Evolutionary conservation across 2,113 vertebrate species (phyloP), one percentile per base, ranked within the genome.

Genomic region (Microcebus murinus): DNA sequence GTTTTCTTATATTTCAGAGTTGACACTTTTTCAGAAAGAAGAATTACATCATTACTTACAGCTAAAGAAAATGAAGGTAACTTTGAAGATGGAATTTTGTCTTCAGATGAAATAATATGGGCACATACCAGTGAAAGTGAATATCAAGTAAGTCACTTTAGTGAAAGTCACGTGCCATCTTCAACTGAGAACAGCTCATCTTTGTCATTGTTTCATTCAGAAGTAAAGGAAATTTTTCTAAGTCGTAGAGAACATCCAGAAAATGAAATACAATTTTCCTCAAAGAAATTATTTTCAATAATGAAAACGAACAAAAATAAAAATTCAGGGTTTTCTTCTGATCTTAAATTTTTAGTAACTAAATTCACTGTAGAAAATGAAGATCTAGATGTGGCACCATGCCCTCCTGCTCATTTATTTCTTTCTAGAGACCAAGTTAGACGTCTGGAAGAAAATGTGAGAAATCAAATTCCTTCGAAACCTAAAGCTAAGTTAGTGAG

Each of bases 391-490:
- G n/a, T 79, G 70, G 48, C 91, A 80, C 91, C 95, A 17, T 87
- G 82, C 65, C 93, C 96, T 89, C 34, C 90, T 83, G 93, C 31
- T 36, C 96, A 94, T n/a, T 79, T 96, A 15, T 42, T 97, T 91
- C 95, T 98, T 73, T 91, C 96, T 73, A 81, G 74, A 65, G 89
- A 95, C 25, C 93, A 97, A 96, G 31, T 97, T 85, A 93, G 57
- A 67, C 67, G 83, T 93, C 57, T 97, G 63, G 97, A 97, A 95
- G 96, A 97, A 91, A 95, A 89, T 84, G 79, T 96, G 63, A 97
- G 36, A 94, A 93, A 76, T 91, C 63, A 90, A 71, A 96, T 94
- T 82, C 18, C 42, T 93, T 74, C 84, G 82, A 97, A 94, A 79
- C 23, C 57, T 52, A 95, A 52, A 74, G 36, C 36, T 77, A 31